Evolutionary conservation across 2,113 vertebrate genomes (phyloP), one percentile per base, ranked within the genome.

Genomic region (Oncorhynchus kisutch): DNA sequence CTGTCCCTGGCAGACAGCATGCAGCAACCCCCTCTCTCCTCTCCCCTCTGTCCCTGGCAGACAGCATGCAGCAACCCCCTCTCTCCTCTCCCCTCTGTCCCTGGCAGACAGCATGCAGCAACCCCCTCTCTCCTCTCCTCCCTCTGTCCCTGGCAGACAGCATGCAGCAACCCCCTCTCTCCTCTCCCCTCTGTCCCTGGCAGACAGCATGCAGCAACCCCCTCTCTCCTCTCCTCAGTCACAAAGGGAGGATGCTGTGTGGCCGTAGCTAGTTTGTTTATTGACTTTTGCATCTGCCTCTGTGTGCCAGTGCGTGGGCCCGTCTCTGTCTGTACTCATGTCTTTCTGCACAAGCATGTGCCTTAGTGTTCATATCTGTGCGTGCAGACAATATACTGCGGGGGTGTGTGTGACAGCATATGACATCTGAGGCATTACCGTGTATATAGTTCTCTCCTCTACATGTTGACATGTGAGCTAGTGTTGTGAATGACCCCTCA

Each of bases 401-500:
- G 34, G 34, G 11, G 60, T 24, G 4, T 2, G 34, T 62, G n/a
- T 24, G 67, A 25, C 25, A 29, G 64, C 25, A 24, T 49, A 22
- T 70, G 9, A 48, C 22, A 18, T 84, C 74, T 70, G 77, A 89
- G 48, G 85, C 85, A 70, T 81, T 83, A 69, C 70, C 79, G 69
- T 79, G 54, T 86, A 76, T 82, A 77, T 79, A 79, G 62, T 78
- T 88, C 45, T n/a, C 62, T 81, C 39, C 81, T 3, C 31, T 59
- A n/a, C 78, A 22, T 62, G n/a, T 62, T 84, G 73, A 81, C 81
- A 72, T 76, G 91, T 88, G 87, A 91, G 88, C 91, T 90, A 84
- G 87, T 90, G 93, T 92, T 93, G 91, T 94, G 92, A 94, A 89
- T 90, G 91, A 82, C 87, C 80, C 77, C 67, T 75, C 73, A 5